A percentile compares a stretch with the other conserved stretches of the same genome.
phyloP scores from a whole-genome alignment of 2,888 invertebrate genomes.

The Holacanthella duospinosa region DNA sequence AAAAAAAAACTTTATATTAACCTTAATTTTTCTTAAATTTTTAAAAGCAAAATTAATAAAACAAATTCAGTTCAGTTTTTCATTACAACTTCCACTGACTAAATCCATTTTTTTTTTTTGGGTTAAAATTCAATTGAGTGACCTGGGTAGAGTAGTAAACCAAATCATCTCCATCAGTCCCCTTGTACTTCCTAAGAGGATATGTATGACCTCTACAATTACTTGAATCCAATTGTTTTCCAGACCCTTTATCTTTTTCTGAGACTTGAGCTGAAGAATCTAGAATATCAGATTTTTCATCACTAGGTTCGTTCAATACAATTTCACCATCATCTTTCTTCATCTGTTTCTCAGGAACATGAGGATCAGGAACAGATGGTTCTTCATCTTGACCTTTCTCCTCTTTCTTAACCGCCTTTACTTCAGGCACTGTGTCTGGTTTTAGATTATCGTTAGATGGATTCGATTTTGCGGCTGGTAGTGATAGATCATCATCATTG shows the following conservation, averaged over 20 bases:
- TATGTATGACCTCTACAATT: background rate
- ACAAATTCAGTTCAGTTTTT: too few relatives aligned
- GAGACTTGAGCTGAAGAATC: too few relatives aligned
- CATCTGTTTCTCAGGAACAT: background rate
- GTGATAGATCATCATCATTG: too few relatives aligned
- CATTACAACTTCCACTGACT: too few relatives aligned
- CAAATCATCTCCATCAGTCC: background rate
- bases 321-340: background rate
- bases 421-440: background rate
- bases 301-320: background rate
- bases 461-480: too few relatives aligned
- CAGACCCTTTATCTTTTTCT: background rate
- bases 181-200: background rate
- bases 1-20: constrained; percentile 5
- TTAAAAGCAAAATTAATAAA: too few relatives aligned
- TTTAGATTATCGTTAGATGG: background rate
- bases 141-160: constrained; percentile 8
- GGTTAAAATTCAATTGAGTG: background rate
- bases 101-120: too few relatives aligned
- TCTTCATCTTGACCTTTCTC: background rate
- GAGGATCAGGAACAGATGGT: too few relatives aligned
- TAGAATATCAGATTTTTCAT: background rate
- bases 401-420: background rate
- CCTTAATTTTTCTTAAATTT: background rate
- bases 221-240: background rate